Percentiles rank a stretch among this genome's conserved stretches.
phyloP scores from a whole-genome alignment of 2,797 vertebrate genomes.

The Bucorvus abyssinicus region DNA sequence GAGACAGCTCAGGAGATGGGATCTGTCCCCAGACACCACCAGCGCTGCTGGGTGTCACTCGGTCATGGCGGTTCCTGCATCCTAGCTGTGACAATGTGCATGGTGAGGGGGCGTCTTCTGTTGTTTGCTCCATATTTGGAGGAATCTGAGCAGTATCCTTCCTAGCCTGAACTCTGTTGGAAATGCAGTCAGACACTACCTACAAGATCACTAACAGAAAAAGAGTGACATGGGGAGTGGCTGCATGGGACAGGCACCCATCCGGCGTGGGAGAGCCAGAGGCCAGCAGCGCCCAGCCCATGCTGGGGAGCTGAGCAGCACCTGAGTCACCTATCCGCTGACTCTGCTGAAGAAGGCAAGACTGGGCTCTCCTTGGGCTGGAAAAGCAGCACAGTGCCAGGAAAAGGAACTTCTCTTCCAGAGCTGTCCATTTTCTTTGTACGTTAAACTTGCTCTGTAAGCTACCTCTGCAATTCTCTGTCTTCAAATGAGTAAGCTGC shows the following conservation, averaged over 20 bases:
- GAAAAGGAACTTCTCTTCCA: not conserved
- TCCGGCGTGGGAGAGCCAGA: not conserved
- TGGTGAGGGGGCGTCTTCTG: rapidly evolving
- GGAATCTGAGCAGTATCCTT: not conserved
- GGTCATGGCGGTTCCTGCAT: not conserved
- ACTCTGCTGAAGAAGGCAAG: not conserved
- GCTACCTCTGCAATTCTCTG: not conserved
- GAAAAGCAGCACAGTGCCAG: not conserved
- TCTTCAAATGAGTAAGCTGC: not conserved
- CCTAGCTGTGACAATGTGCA: rapidly evolving
- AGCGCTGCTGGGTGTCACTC: rapidly evolving
- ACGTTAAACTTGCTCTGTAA: not conserved
- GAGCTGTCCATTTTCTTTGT: not conserved
- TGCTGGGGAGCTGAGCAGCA: not conserved
- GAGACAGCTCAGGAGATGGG: not conserved
- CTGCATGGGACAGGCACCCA: not conserved
- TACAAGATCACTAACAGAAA: not conserved
- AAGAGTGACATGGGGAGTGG: rapidly evolving
- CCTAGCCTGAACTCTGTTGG: rapidly evolving
- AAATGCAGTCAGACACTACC: not conserved
- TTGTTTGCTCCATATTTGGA: not conserved
- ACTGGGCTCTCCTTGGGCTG: not conserved
- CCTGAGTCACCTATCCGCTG: not conserved
- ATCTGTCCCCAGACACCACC: not conserved
- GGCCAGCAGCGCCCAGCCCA: not conserved